phyloP scores from a whole-genome alignment of 1,140 invertebrate species.

The Atopsyche davidsoni region DNA sequence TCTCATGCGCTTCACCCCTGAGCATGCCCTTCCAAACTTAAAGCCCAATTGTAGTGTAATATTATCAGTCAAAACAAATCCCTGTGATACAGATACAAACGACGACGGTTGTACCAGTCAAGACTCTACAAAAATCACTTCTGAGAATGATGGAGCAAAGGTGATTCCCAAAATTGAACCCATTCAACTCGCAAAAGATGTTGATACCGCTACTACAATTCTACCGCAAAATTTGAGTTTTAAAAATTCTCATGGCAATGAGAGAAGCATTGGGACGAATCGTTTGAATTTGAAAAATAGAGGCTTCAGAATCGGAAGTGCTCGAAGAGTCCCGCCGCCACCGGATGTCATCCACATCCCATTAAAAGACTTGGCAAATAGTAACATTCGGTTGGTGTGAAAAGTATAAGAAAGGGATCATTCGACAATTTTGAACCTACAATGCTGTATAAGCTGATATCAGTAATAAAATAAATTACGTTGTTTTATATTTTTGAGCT shows the following conservation, averaged over 20 bases:
- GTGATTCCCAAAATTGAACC: constrained; percentile 2
- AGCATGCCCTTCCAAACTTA: constrained; percentile 22
- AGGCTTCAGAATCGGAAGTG: constrained; percentile 20
- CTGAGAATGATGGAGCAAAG: constrained; percentile 4
- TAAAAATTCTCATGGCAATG: no score
- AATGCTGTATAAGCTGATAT: no score
- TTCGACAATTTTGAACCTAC: no score
- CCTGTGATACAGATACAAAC: constrained; percentile 6
- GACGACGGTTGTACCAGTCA: constrained; percentile 7
- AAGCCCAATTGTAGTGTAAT: constrained; percentile 18
- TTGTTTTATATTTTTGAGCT: no score
- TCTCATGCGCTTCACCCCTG: constrained; percentile 19
- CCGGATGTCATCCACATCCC: constrained; percentile 25
- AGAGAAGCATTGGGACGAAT: constrained; percentile 1
- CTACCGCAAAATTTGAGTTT: no score
- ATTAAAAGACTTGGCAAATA: constrained; percentile 23
- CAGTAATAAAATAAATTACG: no score
- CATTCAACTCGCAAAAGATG: neutral
- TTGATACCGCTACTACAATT: no score
- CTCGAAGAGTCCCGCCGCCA: constrained; percentile 21
- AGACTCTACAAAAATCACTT: neutral
- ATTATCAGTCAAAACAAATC: constrained; percentile 9
- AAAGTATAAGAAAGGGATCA: no score
- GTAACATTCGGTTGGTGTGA: constrained; percentile 1
- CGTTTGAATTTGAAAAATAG: constrained; percentile 10